Evolutionary conservation across 2,888 invertebrate genomes (phyloP).

Genomic region (Cheilosia vulpina): DNA sequence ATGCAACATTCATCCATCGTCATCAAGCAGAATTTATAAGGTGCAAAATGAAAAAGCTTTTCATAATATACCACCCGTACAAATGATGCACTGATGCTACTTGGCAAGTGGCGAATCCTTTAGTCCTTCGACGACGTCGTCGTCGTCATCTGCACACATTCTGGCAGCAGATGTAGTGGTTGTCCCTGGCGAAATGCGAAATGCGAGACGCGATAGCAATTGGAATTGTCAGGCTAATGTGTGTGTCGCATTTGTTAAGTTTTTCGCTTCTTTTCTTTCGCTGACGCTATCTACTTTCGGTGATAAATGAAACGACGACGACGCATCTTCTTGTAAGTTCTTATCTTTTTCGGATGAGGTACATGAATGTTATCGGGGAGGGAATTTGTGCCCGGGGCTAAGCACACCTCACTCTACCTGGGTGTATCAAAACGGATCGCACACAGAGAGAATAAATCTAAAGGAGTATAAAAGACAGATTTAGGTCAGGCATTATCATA

Average conservation of each 20-base stretch:
- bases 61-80: slow-evolving; percentile 40
- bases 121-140: slow-evolving; percentile 25
- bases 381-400: slow-evolving; percentile 54
- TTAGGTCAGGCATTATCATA: slow-evolving; percentile 71
- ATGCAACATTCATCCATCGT: slow-evolving; percentile 48
- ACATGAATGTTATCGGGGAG: slow-evolving; percentile 69
- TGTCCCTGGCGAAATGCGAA: slow-evolving; percentile 26
- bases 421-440: slow-evolving; percentile 23
- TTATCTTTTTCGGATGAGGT: slow-evolving; percentile 56
- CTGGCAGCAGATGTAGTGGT: not conserved
- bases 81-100: slow-evolving; percentile 42
- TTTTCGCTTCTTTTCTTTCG: slow-evolving; percentile 8
- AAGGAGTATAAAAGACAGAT: slow-evolving; percentile 61
- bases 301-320: slow-evolving; percentile 40
- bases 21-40: slow-evolving; percentile 69
- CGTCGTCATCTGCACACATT: not conserved
- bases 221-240: slow-evolving; percentile 60
- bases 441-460: slow-evolving; percentile 37
- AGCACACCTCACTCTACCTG: slow-evolving; percentile 51
- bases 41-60: slow-evolving; percentile 67
- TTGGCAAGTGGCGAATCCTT: slow-evolving; percentile 35
- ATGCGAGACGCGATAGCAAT: slow-evolving; percentile 29
- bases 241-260: slow-evolving; percentile 48
- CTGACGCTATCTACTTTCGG: slow-evolving; percentile 7
- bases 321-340: slow-evolving; percentile 48